These are phyloP conservation scores for Heliconius ismenius DNA, from an alignment of 2,888 invertebrate species.

Conservation along the genomic window DNA sequence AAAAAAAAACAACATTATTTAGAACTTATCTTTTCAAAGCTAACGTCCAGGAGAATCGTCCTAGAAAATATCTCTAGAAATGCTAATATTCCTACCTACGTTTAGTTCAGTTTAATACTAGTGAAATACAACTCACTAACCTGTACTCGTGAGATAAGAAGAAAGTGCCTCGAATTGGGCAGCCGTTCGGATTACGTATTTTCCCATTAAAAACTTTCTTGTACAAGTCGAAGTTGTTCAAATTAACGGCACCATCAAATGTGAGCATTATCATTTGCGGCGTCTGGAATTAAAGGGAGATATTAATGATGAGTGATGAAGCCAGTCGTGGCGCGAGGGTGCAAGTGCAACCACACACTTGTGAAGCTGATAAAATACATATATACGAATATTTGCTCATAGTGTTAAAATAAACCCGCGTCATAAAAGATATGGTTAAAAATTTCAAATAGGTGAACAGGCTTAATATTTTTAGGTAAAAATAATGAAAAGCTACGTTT, in stretches of 20 bases:
- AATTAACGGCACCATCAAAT: conserved; percentile 95
- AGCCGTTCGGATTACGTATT: conserved; percentile 93
- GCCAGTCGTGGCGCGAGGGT: too few relatives aligned
- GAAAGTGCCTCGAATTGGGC: conserved; percentile 94
- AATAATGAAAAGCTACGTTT: not conserved
- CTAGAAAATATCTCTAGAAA: too few relatives aligned
- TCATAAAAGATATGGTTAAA: not conserved
- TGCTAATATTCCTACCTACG: too few relatives aligned
- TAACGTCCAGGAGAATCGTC: too few relatives aligned
- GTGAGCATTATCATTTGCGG: conserved; percentile 96
- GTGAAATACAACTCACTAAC: conserved; percentile 59
- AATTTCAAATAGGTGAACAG: not conserved
- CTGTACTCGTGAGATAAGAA: conserved; percentile 94
- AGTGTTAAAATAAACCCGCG: not conserved
- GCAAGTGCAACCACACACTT: too few relatives aligned
- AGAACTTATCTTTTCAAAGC: too few relatives aligned
- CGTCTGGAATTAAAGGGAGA: conserved; percentile 82
- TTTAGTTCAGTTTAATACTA: conserved; percentile 20
- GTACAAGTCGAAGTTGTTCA: conserved; percentile 94
- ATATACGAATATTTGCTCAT: not conserved
- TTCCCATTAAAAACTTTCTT: conserved; percentile 91
- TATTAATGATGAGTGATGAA: conserved; percentile 13
- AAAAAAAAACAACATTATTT: not conserved
- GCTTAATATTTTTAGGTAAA: not conserved
- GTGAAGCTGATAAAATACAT: not conserved